phyloP scores from a whole-genome alignment of 2,888 invertebrate species.

The Tiphia femorata region DNA sequence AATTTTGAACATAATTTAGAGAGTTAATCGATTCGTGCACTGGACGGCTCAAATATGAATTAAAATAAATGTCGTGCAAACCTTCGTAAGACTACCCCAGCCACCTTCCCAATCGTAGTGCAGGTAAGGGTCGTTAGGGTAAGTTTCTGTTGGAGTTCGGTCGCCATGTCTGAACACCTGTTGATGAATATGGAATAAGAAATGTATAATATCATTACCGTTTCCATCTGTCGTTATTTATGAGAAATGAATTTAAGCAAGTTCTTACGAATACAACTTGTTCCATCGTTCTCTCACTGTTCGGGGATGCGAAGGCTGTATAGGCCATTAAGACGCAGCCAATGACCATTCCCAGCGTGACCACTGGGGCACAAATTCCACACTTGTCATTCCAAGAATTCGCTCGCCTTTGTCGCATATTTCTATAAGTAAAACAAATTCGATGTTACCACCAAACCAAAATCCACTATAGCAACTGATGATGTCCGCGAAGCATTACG shows the following conservation, averaged over 20 bases:
- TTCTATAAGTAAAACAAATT: conserved; percentile 11
- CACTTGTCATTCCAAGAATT: conserved; percentile 44
- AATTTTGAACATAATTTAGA: no score
- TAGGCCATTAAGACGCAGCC: conserved; percentile 52
- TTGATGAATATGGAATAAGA: conserved; percentile 38
- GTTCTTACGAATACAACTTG: conserved; percentile 57
- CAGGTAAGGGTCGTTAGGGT: conserved; percentile 84
- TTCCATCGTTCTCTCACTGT: conserved; percentile 25
- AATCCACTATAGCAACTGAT: no score
- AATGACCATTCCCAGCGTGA: conserved; percentile 48
- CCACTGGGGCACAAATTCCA: conserved; percentile 44
- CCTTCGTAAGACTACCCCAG: conserved; percentile 84
- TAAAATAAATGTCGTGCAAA: conserved; percentile 64
- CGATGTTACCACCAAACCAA: background rate
- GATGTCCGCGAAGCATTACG: no score
- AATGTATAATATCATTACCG: no score
- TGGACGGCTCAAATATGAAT: no score
- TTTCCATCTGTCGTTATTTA: no score
- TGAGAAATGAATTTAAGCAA: no score
- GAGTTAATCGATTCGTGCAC: no score
- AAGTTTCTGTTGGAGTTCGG: conserved; percentile 80
- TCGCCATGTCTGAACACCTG: conserved; percentile 89
- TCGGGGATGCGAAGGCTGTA: conserved; percentile 45
- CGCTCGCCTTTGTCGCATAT: conserved; percentile 43
- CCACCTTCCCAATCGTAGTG: conserved; percentile 86